Base-by-base conservation (phyloP, 64 coral and sea anemone genomes). In the Montipora capricornis region DNA sequence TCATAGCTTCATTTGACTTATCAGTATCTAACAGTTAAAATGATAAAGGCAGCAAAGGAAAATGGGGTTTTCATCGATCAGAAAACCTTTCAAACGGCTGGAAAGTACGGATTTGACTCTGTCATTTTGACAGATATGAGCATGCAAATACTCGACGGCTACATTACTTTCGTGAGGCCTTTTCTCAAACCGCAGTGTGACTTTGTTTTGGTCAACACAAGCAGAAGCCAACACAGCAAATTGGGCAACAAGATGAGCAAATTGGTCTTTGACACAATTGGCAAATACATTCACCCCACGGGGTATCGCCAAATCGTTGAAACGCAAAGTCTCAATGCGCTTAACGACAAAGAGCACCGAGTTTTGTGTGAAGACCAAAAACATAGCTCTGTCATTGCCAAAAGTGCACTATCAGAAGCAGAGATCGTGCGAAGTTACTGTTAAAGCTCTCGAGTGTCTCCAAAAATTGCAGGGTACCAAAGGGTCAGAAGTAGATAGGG, bases 231-330 rank as follows among this genome's bases (percentile, higher is more conserved):
- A 59, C 84, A 81, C 22, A 61, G 60, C 8, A 83, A 88, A 46
- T 19, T 96, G 8, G 79, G 77, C 12, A 70, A 89, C 3, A 4
- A 84, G 2, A 73, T 93, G 66, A 84, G 90, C 24, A 80, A 71
- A 52, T 15, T 91, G 24, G 94, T 92, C 10, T 96, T 89, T 60
- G 59, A 92, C 16, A 83, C 22, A 84, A 9, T 87, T 5, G 71
- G 90, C 12, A 92, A 92, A 51, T 89, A 96, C 66, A 44, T 89
- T 26, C 68, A 96, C 75, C 87, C 95, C 29, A 96, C 87, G 3
- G 50, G 95, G 15, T 93, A 93, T 80, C 90, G 87, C 44, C 90
- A 92, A 73, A 96, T 96, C 14, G 62, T 93, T n/a, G 16, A 11
- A 17, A 74, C 24, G 11, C 3, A 2, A 59, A 70, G 22, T 22